Evolutionary conservation across 2,113 vertebrate genomes (phyloP), one percentile per base, ranked within the genome.

Genomic region (Geococcyx californianus): DNA sequence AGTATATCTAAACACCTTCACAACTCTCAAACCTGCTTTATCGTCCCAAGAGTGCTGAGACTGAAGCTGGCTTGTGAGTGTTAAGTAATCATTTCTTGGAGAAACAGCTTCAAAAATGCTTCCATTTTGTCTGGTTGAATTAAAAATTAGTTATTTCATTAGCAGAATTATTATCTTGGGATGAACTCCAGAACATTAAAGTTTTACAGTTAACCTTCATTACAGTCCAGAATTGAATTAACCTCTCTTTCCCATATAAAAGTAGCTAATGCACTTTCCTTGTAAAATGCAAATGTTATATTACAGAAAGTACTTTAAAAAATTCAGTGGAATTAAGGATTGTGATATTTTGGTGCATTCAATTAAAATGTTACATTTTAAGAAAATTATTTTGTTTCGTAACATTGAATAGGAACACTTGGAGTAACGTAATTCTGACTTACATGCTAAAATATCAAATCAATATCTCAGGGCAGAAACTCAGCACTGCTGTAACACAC

Each of bases 141-240:
- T 94, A 94, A 87, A 94, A 95, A 93, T 94, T 66, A 96, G 87
- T 80, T 84, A 95, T 95, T 97, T 97, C 95, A 96, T 90, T 95
- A 92, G 76, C 68, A 94, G 92, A 97, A 94, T 96, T 96, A 95
- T 93, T 96, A 90, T 97, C 97, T 97, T 78, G 95, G 94, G 89
- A 96, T 89, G 82, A 93, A 93, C 63, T 95, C 90, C 92, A 95
- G 91, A 97, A 90, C 85, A 94, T 95, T 93, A 94, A 95, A 95
- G 92, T 74, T 90, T 97, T 95, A 94, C 40, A 34, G 91, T 97
- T 96, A 96, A 95, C 95, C 89, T 97, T 85, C 68, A 84, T 94
- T 96, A 97, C 40, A 87, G 74, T 33, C 73, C 83, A 83, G 89
- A 94, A 97, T 94, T 94, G 82, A 96, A 97, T 97, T 97, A 96